A percentile compares a stretch with the other conserved stretches of the same genome.
Evolutionary conservation across 2,888 invertebrate genomes (phyloP).

Genomic region (Pyrgus malvae): DNA sequence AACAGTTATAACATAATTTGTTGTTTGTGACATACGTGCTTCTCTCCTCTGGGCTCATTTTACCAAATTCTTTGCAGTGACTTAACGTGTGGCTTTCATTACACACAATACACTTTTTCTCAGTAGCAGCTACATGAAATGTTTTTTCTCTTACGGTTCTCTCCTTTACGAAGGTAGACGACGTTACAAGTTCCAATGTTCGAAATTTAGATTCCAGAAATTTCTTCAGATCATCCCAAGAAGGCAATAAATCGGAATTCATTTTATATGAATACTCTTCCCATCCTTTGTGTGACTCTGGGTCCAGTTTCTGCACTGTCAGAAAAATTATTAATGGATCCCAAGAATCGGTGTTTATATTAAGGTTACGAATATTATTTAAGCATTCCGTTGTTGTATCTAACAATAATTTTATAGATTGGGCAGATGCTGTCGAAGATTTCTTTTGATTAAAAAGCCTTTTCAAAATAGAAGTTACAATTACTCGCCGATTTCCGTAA

Average conservation of each 20-base stretch:
- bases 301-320: conserved; percentile 33
- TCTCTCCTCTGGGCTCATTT: conserved; percentile 2
- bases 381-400: conserved; percentile 26
- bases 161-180: not conserved
- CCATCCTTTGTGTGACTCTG: conserved; percentile 33
- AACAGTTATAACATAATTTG: conserved; percentile 6
- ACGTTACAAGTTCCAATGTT: conserved; percentile 3
- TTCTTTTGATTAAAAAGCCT: conserved; percentile 8
- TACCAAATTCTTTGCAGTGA: conserved; percentile 11
- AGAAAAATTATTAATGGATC: conserved; percentile 37
- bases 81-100: conserved; percentile 8
- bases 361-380: conserved; percentile 4
- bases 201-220: conserved; percentile 12
- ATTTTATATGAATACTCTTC: conserved; percentile 27
- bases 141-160: not conserved
- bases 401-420: conserved; percentile 6
- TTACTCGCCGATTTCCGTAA: conserved; percentile 10
- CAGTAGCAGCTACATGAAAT: conserved; percentile 1
- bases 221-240: not conserved
- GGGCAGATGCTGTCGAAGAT: not conserved
- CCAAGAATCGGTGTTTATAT: conserved; percentile 23
- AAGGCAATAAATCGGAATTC: conserved; percentile 2
- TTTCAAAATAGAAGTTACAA: conserved; percentile 1
- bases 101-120: conserved; percentile 4
- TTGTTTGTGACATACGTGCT: conserved; percentile 5